phyloP scores from a whole-genome alignment of 2,888 invertebrate species.

The Hypolimnas misippus region DNA sequence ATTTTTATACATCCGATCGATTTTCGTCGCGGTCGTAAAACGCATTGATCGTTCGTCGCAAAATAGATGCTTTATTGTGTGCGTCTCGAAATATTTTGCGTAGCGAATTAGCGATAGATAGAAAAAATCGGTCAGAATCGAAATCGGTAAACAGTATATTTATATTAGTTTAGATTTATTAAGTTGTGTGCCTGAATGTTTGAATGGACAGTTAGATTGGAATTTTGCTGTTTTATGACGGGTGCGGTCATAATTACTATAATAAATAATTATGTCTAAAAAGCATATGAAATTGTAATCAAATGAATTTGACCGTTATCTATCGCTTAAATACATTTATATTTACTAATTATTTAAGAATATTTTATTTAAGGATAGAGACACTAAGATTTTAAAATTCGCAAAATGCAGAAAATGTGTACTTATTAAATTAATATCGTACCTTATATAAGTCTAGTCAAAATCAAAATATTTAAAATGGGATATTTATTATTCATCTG shows the following conservation, averaged over 20 bases:
- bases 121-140: too few relatives aligned
- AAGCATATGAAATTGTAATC: too few relatives aligned
- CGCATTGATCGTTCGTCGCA: neutral
- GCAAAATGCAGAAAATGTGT: conserved; percentile 49
- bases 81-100: conserved; percentile 21
- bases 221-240: conserved; percentile 19
- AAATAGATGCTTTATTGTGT: neutral
- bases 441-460: conserved; percentile 66
- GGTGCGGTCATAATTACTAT: too few relatives aligned
- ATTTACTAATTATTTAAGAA: too few relatives aligned
- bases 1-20: conserved; percentile 14
- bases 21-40: too few relatives aligned
- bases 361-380: conserved; percentile 49
- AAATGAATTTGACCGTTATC: neutral
- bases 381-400: conserved; percentile 57
- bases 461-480: conserved; percentile 31
- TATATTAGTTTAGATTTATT: conserved; percentile 22
- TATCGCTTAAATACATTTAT: neutral
- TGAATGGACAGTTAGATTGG: conserved; percentile 22
- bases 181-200: conserved; percentile 31
- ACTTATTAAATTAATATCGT: conserved; percentile 53
- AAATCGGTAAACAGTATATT: conserved; percentile 16
- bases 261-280: too few relatives aligned
- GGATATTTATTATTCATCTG: conserved; percentile 3
- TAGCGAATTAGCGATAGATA: conserved; percentile 16